These are phyloP conservation scores for Cotesia congregata DNA, from an alignment of 2,888 invertebrate species.

Conservation along the genomic window DNA sequence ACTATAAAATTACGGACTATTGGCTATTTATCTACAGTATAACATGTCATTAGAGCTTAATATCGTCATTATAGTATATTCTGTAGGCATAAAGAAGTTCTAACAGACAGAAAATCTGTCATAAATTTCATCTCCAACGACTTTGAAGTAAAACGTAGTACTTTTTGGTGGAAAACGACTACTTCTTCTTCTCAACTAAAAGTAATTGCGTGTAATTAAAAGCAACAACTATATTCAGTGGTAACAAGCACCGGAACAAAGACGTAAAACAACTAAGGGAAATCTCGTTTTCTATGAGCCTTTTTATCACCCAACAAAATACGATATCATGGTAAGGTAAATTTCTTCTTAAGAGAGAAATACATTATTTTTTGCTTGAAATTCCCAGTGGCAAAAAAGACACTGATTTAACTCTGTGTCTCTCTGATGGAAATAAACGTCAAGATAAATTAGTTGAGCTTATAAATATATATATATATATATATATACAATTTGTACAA, in stretches of 20 bases:
- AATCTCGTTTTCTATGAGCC: slow-evolving; percentile 1
- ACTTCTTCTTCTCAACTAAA: neutral
- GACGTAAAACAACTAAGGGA: neutral
- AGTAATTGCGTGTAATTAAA: slow-evolving; percentile 27
- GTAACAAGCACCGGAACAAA: neutral
- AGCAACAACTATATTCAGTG: slow-evolving; percentile 26
- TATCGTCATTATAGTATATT: too few relatives aligned
- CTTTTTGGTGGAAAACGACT: too few relatives aligned
- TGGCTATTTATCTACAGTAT: too few relatives aligned
- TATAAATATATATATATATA: neutral
- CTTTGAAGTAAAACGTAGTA: too few relatives aligned
- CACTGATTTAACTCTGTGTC: slow-evolving; percentile 17
- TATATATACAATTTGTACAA: neutral
- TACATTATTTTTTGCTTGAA: slow-evolving; percentile 10
- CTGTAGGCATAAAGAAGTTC: too few relatives aligned
- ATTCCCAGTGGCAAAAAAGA: slow-evolving; percentile 13
- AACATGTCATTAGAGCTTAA: too few relatives aligned
- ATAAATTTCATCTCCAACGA: too few relatives aligned
- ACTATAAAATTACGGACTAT: too few relatives aligned
- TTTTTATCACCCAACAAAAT: slow-evolving; percentile 15
- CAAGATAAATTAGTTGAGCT: neutral
- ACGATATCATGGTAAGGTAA: slow-evolving; percentile 20
- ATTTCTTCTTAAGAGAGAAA: slow-evolving; percentile 30
- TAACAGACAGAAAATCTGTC: too few relatives aligned
- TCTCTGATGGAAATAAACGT: neutral